Evolutionary conservation across 2,113 vertebrate genomes (phyloP).

Genomic region (Pelecanoides urinatrix): DNA sequence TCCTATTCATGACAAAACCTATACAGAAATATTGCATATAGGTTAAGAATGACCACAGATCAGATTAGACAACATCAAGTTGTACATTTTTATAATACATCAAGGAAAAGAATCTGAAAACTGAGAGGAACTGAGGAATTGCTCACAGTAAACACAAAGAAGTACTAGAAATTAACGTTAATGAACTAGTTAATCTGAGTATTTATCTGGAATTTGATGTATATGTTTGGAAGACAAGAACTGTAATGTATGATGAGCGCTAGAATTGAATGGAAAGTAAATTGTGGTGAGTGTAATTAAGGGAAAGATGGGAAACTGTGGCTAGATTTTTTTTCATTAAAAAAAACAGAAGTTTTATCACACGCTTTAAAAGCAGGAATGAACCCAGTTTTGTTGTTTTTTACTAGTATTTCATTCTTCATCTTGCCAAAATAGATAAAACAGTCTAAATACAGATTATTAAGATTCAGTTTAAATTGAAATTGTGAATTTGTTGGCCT

Average conservation of each 20-base stretch:
- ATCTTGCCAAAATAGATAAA: neutral
- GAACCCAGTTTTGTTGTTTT: neutral
- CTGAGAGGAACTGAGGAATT: neutral
- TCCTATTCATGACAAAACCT: neutral
- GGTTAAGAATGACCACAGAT: neutral
- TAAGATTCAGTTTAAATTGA: neutral
- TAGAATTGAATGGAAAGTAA: neutral
- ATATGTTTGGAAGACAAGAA: neutral
- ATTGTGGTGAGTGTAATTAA: neutral
- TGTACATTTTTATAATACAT: neutral
- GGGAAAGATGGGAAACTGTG: neutral
- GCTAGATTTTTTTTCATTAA: neutral
- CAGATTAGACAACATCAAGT: neutral
- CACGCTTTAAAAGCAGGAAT: neutral
- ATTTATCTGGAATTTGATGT: neutral
- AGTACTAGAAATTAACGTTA: neutral
- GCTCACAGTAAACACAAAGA: neutral
- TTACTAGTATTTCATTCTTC: neutral
- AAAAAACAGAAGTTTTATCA: neutral
- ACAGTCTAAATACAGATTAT: neutral
- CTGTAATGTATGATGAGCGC: neutral
- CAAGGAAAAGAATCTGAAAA: neutral
- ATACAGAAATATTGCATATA: neutral
- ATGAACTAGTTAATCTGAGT: neutral
- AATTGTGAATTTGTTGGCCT: neutral